A percentile compares a stretch with the other conserved stretches of the same genome.
These are phyloP conservation scores for Lutjanus erythropterus DNA, from an alignment of 2,113 vertebrate species.

Conservation along the genomic window DNA sequence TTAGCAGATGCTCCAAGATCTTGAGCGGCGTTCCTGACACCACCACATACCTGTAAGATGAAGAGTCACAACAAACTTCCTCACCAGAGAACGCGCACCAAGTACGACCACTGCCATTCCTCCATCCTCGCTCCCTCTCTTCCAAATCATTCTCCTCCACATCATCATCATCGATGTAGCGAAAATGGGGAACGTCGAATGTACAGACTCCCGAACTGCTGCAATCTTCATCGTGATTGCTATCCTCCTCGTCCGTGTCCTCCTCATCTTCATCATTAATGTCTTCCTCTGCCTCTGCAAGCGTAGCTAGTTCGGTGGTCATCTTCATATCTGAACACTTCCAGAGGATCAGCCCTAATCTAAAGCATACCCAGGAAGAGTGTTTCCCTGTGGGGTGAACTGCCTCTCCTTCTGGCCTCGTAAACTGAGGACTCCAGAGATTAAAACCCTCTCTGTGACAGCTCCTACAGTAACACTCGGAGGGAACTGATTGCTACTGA, in stretches of 20 bases:
- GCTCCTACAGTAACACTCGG: conserved; percentile 63
- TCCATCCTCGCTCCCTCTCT: conserved; percentile 73
- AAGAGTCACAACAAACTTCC: conserved; percentile 86
- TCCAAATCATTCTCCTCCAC: conserved; percentile 49
- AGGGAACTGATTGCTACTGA: conserved; percentile 57
- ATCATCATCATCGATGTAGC: conserved; percentile 94
- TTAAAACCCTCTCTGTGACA: conserved; percentile 67
- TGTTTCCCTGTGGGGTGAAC: conserved; percentile 75
- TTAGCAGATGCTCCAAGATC: conserved; percentile 97
- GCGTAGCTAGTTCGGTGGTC: conserved; percentile 84
- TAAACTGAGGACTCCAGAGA: conserved; percentile 55
- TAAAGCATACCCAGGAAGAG: conserved; percentile 37
- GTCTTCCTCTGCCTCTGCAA: conserved; percentile 83
- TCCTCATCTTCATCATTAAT: conserved; percentile 72
- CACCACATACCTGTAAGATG: conserved; percentile 94
- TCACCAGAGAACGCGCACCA: conserved; percentile 84
- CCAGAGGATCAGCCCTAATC: conserved; percentile 49
- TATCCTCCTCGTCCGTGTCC: conserved; percentile 45
- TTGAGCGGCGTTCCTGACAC: conserved; percentile 97
- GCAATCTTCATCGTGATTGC: conserved; percentile 44
- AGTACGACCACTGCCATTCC: conserved; percentile 84
- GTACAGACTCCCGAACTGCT: conserved; percentile 74
- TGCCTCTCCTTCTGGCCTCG: conserved; percentile 51
- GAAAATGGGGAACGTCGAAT: conserved; percentile 95
- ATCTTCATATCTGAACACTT: conserved; percentile 77